Conservation (phyloP, 2,888 invertebrate species). For the Parnassius apollo region DNA sequence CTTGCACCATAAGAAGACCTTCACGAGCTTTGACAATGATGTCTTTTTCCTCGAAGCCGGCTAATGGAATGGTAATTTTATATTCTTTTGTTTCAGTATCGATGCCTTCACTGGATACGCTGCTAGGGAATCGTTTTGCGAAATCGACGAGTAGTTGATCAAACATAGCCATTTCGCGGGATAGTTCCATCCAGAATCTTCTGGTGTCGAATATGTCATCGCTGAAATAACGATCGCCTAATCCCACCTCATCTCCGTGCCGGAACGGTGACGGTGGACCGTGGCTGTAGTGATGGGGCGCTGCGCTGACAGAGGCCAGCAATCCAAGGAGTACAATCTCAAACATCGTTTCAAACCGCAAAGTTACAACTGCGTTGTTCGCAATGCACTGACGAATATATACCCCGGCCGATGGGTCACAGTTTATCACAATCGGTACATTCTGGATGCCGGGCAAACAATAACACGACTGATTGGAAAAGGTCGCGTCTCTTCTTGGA, state of each 20-base stretch:
- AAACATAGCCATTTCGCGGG: conserved; percentile 48
- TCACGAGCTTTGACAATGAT: conserved; percentile 62
- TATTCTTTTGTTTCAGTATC: conserved; percentile 51
- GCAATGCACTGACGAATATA: conserved; percentile 35
- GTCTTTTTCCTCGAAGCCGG: conserved; percentile 58
- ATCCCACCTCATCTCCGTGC: conserved; percentile 26
- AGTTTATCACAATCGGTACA: conserved; percentile 54
- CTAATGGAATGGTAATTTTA: conserved; percentile 49
- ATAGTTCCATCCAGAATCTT: conserved; percentile 54
- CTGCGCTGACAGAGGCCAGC: conserved; percentile 50
- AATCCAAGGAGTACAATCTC: conserved; percentile 44
- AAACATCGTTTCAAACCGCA: conserved; percentile 45
- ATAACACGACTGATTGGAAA: conserved; percentile 12
- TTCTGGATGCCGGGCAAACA: conserved; percentile 43
- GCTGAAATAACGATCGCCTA: conserved; percentile 31
- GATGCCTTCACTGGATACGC: conserved; percentile 40
- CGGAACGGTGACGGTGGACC: conserved; percentile 9
- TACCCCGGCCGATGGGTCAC: conserved; percentile 43
- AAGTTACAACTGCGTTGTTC: conserved; percentile 17
- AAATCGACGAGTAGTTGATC: conserved; percentile 52
- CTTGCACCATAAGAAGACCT: conserved; percentile 63
- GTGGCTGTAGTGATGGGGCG: conserved; percentile 40
- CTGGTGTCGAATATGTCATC: conserved; percentile 55
- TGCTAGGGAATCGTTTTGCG: conserved; percentile 45
- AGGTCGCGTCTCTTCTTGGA: conserved; percentile 20